Evolutionary conservation across 2,888 invertebrate species (phyloP).

Genomic region (Rosalia funebris): DNA sequence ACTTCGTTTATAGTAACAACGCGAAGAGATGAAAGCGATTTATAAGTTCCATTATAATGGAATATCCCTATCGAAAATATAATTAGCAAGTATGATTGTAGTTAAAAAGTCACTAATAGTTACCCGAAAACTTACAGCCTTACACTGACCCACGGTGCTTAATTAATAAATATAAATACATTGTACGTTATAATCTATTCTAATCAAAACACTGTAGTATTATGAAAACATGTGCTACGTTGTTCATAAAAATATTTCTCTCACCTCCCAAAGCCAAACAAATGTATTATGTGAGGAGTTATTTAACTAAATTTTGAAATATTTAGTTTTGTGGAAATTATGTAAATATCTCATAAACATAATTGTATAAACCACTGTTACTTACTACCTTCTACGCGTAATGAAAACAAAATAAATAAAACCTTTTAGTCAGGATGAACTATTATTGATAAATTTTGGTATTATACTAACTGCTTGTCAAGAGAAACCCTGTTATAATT

Average conservation of each 20-base stretch:
- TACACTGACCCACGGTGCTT: background rate
- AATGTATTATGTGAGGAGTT: background rate
- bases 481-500: too few relatives aligned
- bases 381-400: too few relatives aligned
- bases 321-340: background rate
- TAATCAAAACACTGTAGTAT: background rate
- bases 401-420: too few relatives aligned
- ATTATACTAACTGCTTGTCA: too few relatives aligned
- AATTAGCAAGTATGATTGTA: background rate
- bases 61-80: too few relatives aligned
- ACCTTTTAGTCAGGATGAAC: too few relatives aligned
- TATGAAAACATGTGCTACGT: background rate
- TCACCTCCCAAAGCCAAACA: background rate
- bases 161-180: background rate
- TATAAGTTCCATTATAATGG: too few relatives aligned
- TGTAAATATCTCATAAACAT: background rate
- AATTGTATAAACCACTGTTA: too few relatives aligned
- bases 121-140: background rate
- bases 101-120: background rate
- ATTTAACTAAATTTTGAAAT: background rate
- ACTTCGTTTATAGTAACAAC: too few relatives aligned
- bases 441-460: too few relatives aligned
- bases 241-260: background rate
- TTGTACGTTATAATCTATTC: too few relatives aligned
- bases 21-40: too few relatives aligned